These are phyloP conservation scores for Eurypyga helias DNA, from an alignment of 2,113 vertebrate genomes.

Conservation along the genomic window DNA sequence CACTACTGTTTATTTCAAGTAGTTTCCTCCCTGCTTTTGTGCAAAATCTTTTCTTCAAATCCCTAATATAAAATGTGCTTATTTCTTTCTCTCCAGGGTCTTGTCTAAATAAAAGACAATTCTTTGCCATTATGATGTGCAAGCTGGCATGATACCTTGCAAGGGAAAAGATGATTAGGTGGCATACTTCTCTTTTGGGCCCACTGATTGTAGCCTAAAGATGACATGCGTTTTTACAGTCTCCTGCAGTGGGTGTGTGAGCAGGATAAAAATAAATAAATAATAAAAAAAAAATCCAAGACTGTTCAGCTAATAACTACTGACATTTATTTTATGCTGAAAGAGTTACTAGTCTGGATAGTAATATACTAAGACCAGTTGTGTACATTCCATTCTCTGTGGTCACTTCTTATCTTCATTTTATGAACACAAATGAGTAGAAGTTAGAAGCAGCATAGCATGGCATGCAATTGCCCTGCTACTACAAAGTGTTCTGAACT, in stretches of 20 bases:
- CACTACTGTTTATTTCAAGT: not conserved
- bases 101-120: not conserved
- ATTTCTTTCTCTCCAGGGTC: not conserved
- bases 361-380: not conserved
- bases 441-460: not conserved
- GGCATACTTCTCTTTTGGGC: not conserved
- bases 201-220: not conserved
- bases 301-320: not conserved
- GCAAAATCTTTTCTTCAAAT: not conserved
- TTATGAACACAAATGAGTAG: not conserved
- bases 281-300: not conserved
- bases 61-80: not conserved
- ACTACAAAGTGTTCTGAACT: not conserved
- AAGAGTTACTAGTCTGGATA: not conserved
- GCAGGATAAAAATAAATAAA: not conserved
- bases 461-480: not conserved
- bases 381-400: not conserved
- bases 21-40: not conserved
- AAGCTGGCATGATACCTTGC: not conserved
- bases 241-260: not conserved
- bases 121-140: not conserved
- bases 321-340: not conserved
- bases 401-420: not conserved
- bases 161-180: not conserved
- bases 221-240: not conserved